These are phyloP conservation scores for Habrosyne pyritoides DNA, from an alignment of 2,888 invertebrate genomes.

Conservation along the genomic window DNA sequence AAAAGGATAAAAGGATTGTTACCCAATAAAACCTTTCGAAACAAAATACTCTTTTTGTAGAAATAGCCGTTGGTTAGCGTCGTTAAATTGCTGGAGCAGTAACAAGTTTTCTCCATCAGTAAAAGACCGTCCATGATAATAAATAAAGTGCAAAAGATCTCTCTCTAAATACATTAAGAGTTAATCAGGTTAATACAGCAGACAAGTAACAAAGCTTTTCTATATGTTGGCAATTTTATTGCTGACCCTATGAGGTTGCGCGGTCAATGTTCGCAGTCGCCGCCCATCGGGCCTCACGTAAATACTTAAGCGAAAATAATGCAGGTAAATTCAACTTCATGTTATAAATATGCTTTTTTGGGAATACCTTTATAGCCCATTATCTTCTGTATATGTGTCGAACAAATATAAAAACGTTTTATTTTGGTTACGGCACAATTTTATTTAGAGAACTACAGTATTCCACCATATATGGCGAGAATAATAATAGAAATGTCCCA, in stretches of 20 bases:
- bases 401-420: conserved; percentile 21
- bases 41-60: too few relatives aligned
- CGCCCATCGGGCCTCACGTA: conserved; percentile 63
- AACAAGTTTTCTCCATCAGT: too few relatives aligned
- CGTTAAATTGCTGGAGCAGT: too few relatives aligned
- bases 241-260: conserved; percentile 41
- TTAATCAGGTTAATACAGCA: too few relatives aligned
- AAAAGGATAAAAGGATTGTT: too few relatives aligned
- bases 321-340: conserved; percentile 41
- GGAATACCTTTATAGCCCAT: conserved; percentile 37
- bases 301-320: conserved; percentile 68
- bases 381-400: conserved; percentile 28
- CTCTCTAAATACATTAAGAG: too few relatives aligned
- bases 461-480: not conserved
- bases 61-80: too few relatives aligned
- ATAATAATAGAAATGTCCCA: too few relatives aligned
- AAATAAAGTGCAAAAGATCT: too few relatives aligned
- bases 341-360: conserved; percentile 49
- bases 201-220: not conserved
- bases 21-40: too few relatives aligned
- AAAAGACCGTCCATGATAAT: too few relatives aligned
- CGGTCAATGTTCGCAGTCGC: conserved; percentile 69
- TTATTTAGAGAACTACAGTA: not conserved
- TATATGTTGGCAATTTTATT: conserved; percentile 28
- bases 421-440: conserved; percentile 11